Conservation (phyloP, 2,888 invertebrate species). For the Timandra comae region DNA sequence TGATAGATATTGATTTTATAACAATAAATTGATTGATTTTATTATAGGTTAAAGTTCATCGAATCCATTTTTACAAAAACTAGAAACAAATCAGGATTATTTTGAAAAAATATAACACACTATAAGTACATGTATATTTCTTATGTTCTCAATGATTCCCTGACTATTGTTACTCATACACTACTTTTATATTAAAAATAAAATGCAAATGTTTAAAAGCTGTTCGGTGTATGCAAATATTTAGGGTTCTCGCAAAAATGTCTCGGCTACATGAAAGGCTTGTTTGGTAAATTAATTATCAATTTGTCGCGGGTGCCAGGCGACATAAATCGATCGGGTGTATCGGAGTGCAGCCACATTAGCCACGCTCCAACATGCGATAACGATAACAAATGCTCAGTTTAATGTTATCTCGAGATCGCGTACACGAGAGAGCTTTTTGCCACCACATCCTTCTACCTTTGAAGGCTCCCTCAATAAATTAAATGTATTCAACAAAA, state of each 20-base stretch:
- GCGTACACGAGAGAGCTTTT: conserved; percentile 74
- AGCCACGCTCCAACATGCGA: conserved; percentile 70
- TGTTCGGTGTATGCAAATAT: conserved; percentile 12
- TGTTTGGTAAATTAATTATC: conserved; percentile 72
- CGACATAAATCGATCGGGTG: conserved; percentile 74
- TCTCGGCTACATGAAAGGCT: conserved; percentile 69
- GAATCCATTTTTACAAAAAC: conserved; percentile 7
- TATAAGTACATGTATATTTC: too few relatives aligned
- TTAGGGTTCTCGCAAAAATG: conserved; percentile 55
- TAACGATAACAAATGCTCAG: conserved; percentile 76
- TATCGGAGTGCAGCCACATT: conserved; percentile 70
- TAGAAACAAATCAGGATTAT: too few relatives aligned
- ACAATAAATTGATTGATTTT: conserved; percentile 19
- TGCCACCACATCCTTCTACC: conserved; percentile 65
- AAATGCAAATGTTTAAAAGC: conserved; percentile 1
- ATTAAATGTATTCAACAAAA: conserved; percentile 25
- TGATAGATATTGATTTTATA: conserved; percentile 19
- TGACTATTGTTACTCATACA: too few relatives aligned
- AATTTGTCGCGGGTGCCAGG: conserved; percentile 75
- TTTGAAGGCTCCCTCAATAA: conserved; percentile 34
- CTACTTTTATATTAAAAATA: conserved; percentile 3
- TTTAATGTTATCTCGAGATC: conserved; percentile 75
- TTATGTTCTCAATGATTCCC: too few relatives aligned
- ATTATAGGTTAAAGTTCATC: conserved; percentile 13
- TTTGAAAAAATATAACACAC: too few relatives aligned